A percentile compares a stretch with the other conserved stretches of the same genome.
Evolutionary conservation across 2,888 invertebrate species (phyloP).

Genomic region (Stictocephala bisonia): DNA sequence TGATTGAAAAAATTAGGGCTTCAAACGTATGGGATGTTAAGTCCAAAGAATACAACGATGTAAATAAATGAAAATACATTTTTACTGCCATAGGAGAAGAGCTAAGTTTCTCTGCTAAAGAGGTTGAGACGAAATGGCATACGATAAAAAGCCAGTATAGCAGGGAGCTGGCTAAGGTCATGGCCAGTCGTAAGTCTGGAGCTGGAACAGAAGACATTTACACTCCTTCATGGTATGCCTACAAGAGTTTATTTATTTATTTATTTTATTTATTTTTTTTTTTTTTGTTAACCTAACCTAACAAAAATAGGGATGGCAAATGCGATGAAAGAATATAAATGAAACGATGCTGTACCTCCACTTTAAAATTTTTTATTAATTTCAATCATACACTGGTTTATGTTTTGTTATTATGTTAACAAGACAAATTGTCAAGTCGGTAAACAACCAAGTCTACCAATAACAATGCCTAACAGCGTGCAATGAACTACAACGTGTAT

Average conservation of each 20-base stretch:
- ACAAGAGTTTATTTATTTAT: not conserved
- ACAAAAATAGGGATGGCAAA: too few species aligned
- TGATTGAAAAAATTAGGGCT: not conserved
- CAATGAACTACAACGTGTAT: too few species aligned
- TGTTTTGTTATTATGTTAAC: too few species aligned
- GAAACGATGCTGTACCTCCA: too few species aligned
- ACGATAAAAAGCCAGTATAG: constrained; percentile 33
- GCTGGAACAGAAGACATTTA: constrained; percentile 30
- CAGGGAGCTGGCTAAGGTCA: constrained; percentile 22
- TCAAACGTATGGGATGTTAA: not conserved
- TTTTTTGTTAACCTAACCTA: too few species aligned
- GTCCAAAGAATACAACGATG: not conserved
- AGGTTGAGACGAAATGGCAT: constrained; percentile 2
- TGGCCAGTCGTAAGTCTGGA: constrained; percentile 23
- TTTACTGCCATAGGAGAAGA: not conserved
- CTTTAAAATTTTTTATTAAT: too few species aligned
- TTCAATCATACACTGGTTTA: too few species aligned
- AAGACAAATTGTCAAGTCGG: too few species aligned
- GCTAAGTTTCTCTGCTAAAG: constrained; percentile 20
- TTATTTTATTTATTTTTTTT: too few species aligned
- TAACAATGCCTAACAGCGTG: too few species aligned
- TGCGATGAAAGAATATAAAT: too few species aligned
- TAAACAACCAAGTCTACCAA: too few species aligned
- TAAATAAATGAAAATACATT: not conserved
- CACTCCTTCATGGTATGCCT: constrained; percentile 29